Conservation (phyloP, 2,113 vertebrate species). For the Gasterosteus aculeatus region DNA sequence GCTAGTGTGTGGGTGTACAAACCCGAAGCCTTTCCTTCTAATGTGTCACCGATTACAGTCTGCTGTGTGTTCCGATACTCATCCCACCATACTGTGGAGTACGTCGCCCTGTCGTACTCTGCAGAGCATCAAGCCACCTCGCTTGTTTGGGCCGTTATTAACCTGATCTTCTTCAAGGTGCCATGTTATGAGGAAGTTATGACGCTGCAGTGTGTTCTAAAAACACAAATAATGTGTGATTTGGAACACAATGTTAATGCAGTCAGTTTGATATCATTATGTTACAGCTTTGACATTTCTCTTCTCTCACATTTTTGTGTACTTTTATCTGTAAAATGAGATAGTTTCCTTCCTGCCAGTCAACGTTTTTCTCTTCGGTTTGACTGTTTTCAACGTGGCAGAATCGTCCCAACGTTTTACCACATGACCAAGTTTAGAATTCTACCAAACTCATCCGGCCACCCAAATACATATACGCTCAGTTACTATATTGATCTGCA, state of each 20-base stretch:
- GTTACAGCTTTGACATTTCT: not conserved
- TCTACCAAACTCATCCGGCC: not conserved
- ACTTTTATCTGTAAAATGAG: not conserved
- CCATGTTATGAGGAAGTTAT: not conserved
- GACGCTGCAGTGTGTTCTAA: too few species aligned
- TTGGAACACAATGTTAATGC: not conserved
- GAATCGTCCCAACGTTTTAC: not conserved
- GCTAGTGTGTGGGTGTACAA: too few species aligned
- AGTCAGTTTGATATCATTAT: not conserved
- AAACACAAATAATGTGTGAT: too few species aligned
- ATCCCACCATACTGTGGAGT: too few species aligned
- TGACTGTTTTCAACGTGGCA: not conserved
- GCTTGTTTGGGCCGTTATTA: too few species aligned
- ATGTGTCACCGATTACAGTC: not conserved
- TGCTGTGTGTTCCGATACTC: too few species aligned
- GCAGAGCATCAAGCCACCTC: too few species aligned
- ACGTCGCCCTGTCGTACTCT: too few species aligned
- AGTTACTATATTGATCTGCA: not conserved
- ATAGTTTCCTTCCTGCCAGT: not conserved
- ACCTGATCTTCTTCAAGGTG: too few species aligned
- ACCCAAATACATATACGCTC: not conserved
- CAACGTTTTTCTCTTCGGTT: not conserved
- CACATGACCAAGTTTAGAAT: not conserved
- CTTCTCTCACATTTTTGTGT: not conserved
- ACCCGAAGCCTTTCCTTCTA: not conserved